A percentile compares a stretch with the other conserved stretches of the same genome.
Evolutionary conservation across 2,113 vertebrate species (phyloP).

Genomic region (Galeopterus variegatus): DNA sequence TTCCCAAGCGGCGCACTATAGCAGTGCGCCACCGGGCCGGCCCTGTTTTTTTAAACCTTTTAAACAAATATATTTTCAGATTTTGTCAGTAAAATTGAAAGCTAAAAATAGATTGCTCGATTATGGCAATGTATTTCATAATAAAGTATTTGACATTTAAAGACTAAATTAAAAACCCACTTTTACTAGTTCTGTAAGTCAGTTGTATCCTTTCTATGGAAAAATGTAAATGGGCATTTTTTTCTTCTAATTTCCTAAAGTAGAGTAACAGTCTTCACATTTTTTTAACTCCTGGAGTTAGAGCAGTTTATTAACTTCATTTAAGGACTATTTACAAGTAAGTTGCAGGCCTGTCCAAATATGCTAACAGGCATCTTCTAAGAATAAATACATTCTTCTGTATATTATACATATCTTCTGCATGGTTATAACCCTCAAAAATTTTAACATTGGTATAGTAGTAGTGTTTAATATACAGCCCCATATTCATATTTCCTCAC

Average conservation of each 20-base stretch:
- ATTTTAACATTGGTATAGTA: background rate
- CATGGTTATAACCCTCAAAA: background rate
- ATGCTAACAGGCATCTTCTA: background rate
- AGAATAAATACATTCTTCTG: background rate
- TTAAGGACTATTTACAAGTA: background rate
- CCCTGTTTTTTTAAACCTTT: too few species aligned
- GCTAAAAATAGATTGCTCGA: background rate
- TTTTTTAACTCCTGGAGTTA: conserved; percentile 33
- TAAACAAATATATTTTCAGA: conserved; percentile 23
- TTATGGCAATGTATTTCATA: conserved; percentile 54
- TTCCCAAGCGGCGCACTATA: too few species aligned
- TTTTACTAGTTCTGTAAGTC: conserved; percentile 42
- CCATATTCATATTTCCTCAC: background rate
- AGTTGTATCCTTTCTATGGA: background rate
- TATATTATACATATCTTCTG: too few species aligned
- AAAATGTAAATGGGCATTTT: conserved; percentile 41
- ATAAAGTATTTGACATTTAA: conserved; percentile 51
- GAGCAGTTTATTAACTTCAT: background rate
- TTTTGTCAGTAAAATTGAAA: conserved; percentile 33
- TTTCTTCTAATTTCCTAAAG: background rate
- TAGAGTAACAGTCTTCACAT: background rate
- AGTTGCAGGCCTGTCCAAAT: background rate
- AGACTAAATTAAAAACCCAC: conserved; percentile 23
- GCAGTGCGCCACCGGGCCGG: too few species aligned
- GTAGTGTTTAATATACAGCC: background rate